Base-by-base conservation (phyloP, 2,888 invertebrate genomes). In the Molorchus minor region DNA sequence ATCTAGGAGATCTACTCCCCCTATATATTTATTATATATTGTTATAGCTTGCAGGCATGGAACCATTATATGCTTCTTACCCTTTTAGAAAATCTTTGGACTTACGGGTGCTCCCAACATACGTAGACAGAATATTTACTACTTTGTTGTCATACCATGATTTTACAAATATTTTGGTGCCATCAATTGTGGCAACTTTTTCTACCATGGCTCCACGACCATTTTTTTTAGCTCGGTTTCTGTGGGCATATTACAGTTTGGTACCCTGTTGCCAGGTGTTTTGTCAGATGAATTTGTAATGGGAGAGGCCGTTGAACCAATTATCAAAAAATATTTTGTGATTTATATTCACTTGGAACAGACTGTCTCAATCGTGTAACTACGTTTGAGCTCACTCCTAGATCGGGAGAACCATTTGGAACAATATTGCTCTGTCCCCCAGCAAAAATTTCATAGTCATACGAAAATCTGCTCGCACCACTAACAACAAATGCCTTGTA, bases 201-300 rank as follows among this genome's bases (percentile, higher is more conserved):
- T 71, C 70, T 44, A 56, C 13, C 43, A 67, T 58, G 35, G 54
- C 41, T 33, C 72, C 70, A 61, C 71, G 58, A 12, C 63, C 60
- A 43, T 61, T 19, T 45, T 66, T 65, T 36, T 57, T 49, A n/a
- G n/a, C n/a, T n/a, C n/a, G n/a, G n/a, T n/a, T n/a, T n/a, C n/a
- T n/a, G n/a, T n/a, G n/a, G n/a, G n/a, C n/a, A n/a, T n/a, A n/a
- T n/a, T n/a, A n/a, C n/a, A n/a, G n/a, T n/a, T n/a, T n/a, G n/a
- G n/a, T n/a, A n/a, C n/a, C n/a, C n/a, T n/a, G n/a, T n/a, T n/a
- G n/a, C n/a, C n/a, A n/a, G n/a, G n/a, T n/a, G n/a, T n/a, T n/a
- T n/a, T n/a, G n/a, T n/a, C n/a, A 15, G 19, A 5, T 15, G 17
- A 4, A 10, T 40, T 16, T 40, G 40, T n/a, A 8, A 4, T 8